Evolutionary conservation across 2,113 vertebrate genomes (phyloP).

Genomic region (Acinonyx jubatus): DNA sequence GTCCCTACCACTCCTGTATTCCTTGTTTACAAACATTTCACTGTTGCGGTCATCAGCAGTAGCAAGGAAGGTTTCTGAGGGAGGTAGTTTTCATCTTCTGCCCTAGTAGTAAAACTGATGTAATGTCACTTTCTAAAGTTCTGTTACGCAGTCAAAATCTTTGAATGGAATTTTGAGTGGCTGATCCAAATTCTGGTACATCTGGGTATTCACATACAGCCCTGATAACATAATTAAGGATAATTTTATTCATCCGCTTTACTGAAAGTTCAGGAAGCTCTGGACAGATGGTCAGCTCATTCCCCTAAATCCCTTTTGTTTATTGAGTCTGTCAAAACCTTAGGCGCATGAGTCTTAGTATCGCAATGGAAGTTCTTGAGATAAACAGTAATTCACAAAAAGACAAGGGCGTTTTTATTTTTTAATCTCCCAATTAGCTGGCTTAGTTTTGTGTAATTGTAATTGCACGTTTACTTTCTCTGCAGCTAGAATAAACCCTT

Average conservation of each 20-base stretch:
- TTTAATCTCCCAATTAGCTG: constrained; percentile 42
- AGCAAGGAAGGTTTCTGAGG: not conserved
- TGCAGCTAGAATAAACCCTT: constrained; percentile 43
- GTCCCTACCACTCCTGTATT: not conserved
- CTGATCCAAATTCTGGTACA: constrained; percentile 43
- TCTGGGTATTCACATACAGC: constrained; percentile 58
- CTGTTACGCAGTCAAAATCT: not conserved
- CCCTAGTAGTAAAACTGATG: not conserved
- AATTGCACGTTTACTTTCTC: constrained; percentile 71
- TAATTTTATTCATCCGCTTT: constrained; percentile 65
- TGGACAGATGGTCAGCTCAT: constrained; percentile 73
- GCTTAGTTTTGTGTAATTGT: constrained; percentile 56
- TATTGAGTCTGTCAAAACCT: constrained; percentile 22
- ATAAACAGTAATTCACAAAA: constrained; percentile 51
- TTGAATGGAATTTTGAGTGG: constrained; percentile 52
- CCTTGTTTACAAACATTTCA: not conserved
- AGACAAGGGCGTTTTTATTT: constrained; percentile 35
- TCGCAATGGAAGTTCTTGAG: not conserved
- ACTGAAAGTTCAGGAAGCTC: constrained; percentile 67
- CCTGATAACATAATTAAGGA: constrained; percentile 65
- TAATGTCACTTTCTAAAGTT: constrained; percentile 13
- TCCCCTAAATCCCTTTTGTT: constrained; percentile 59
- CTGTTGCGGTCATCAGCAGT: fast-evolving
- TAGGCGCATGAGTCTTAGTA: constrained; percentile 10
- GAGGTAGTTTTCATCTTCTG: not conserved